phyloP scores from a whole-genome alignment of 2,113 vertebrate genomes.

The Orientallactaga bullata region DNA sequence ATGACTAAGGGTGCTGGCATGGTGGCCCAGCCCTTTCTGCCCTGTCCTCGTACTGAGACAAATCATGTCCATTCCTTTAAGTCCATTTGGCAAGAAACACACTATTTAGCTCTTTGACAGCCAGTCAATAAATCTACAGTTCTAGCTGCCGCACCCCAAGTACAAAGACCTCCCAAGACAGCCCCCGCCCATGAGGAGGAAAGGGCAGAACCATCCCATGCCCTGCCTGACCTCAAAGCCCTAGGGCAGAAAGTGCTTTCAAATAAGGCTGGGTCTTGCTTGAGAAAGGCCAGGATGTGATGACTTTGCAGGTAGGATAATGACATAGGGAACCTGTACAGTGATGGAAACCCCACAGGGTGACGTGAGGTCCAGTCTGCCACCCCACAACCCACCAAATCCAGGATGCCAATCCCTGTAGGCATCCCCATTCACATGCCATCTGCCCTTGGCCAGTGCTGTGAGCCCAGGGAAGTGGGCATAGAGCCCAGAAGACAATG shows the following conservation, averaged over 20 bases:
- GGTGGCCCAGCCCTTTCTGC: background rate
- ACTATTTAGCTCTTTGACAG: background rate
- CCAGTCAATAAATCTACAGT: background rate
- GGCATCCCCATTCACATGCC: accelerated
- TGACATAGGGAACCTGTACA: background rate
- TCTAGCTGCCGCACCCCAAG: background rate
- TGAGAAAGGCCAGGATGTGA: accelerated
- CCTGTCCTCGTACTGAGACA: background rate
- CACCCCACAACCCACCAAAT: background rate
- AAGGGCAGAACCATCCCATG: background rate
- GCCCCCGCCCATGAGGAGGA: background rate
- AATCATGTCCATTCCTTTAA: background rate
- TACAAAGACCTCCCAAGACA: background rate
- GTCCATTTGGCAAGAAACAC: background rate
- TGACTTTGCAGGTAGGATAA: too few species aligned
- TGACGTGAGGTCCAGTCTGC: background rate
- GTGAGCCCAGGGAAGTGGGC: background rate
- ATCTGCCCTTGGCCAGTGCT: background rate
- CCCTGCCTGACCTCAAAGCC: background rate
- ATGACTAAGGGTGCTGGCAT: accelerated
- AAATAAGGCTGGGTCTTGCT: too few species aligned
- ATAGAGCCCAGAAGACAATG: background rate
- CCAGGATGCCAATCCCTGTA: background rate
- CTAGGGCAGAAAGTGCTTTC: background rate
- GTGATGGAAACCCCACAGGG: background rate